Evolutionary conservation across 2,797 vertebrate species (phyloP).

Genomic region (Garrulus glandarius): DNA sequence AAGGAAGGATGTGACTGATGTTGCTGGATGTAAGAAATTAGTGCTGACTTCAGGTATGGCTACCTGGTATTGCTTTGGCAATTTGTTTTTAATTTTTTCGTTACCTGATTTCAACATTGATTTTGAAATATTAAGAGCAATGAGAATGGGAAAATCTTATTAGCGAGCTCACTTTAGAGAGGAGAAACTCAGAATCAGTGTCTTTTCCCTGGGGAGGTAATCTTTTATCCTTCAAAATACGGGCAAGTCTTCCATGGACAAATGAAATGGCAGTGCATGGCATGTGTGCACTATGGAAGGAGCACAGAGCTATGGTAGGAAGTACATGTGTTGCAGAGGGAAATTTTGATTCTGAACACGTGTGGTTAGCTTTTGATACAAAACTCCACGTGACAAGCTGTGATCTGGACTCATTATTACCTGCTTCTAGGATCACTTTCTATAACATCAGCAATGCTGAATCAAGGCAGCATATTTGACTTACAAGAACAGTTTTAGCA

Average conservation of each 20-base stretch:
- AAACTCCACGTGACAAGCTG: not conserved
- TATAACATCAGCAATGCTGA: not conserved
- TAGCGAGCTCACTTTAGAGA: not conserved
- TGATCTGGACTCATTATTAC: conserved; percentile 22
- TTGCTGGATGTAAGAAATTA: not conserved
- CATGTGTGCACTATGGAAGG: not conserved
- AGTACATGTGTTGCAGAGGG: not conserved
- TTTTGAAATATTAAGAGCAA: not conserved
- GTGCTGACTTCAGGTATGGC: not conserved
- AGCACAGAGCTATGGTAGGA: not conserved
- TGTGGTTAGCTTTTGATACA: not conserved
- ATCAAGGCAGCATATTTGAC: conserved; percentile 25
- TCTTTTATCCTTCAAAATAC: conserved; percentile 19
- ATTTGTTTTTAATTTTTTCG: not conserved
- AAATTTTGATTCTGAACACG: conserved; percentile 30
- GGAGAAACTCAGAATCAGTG: not conserved
- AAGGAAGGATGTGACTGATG: not conserved
- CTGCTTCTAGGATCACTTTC: conserved; percentile 6
- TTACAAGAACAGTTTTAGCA: conserved; percentile 14
- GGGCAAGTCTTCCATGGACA: not conserved
- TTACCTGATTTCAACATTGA: not conserved
- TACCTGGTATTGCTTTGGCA: not conserved
- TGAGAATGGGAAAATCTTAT: not conserved
- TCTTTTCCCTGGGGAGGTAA: conserved; percentile 44
- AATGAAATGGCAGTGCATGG: not conserved